Conservation (phyloP, 2,888 invertebrate genomes). For the Microctonus hyperodae region DNA sequence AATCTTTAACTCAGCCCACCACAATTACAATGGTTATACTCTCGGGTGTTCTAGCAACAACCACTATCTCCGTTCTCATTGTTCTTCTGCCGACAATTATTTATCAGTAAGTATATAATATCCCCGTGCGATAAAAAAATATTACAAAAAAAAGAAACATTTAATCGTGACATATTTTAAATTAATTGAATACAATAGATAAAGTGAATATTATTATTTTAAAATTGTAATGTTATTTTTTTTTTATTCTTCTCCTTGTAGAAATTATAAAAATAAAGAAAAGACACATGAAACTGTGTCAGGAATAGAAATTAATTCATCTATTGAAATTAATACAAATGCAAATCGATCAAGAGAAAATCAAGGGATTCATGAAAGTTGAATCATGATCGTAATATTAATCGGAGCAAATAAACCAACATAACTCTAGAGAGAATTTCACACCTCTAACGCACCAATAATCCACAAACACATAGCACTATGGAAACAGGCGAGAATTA, state of each 20-base stretch:
- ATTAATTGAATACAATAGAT: neutral
- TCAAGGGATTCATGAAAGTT: neutral
- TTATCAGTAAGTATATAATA: conserved; percentile 41
- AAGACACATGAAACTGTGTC: no score
- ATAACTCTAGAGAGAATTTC: neutral
- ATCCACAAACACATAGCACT: conserved; percentile 28
- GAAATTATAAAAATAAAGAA: neutral
- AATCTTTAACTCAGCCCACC: conserved; percentile 23
- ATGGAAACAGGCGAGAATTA: conserved; percentile 34
- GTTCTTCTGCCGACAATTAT: conserved; percentile 40
- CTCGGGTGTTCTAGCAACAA: conserved; percentile 30
- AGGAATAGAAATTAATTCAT: no score
- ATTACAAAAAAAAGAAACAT: neutral
- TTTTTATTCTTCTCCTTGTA: neutral
- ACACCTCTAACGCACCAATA: conserved; percentile 20
- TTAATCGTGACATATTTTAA: neutral
- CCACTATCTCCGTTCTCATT: conserved; percentile 29
- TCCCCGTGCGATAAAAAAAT: neutral
- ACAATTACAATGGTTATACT: conserved; percentile 32
- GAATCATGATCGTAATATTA: neutral
- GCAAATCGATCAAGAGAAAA: neutral
- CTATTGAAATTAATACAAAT: no score
- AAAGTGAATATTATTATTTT: neutral
- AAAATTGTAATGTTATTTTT: neutral
- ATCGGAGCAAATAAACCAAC: neutral